Evolutionary conservation across 2,797 vertebrate genomes (phyloP).

Genomic region (Helostoma temminkii): DNA sequence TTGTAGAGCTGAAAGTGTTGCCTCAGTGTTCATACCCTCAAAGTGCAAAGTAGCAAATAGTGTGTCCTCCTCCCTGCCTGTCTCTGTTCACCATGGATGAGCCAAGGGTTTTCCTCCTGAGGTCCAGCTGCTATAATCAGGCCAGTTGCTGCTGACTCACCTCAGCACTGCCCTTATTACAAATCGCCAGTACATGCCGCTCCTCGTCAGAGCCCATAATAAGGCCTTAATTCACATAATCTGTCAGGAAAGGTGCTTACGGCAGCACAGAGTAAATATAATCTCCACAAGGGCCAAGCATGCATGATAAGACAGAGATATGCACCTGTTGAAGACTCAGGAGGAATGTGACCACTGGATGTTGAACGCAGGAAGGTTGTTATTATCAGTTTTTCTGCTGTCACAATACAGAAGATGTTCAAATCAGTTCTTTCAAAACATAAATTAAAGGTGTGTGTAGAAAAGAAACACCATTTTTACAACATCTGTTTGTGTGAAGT

Average conservation of each 20-base stretch:
- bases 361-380: constrained; percentile 17
- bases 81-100: constrained; percentile 58
- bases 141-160: constrained; percentile 77
- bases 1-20: constrained; percentile 9
- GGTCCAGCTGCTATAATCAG: constrained; percentile 75
- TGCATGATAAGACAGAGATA: constrained; percentile 54
- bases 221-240: constrained; percentile 83
- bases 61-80: constrained; percentile 43
- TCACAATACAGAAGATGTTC: too few species aligned
- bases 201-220: constrained; percentile 76
- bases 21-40: not conserved
- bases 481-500: not conserved
- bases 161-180: constrained; percentile 81
- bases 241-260: constrained; percentile 82
- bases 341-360: constrained; percentile 26
- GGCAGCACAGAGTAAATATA: constrained; percentile 78
- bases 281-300: constrained; percentile 61
- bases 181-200: constrained; percentile 77
- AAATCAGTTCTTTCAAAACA: too few species aligned
- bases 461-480: too few species aligned
- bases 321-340: constrained; percentile 54
- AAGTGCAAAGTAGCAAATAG: constrained; percentile 20
- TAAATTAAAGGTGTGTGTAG: too few species aligned
- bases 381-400: constrained; percentile 9
- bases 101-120: constrained; percentile 65